Base-by-base conservation (phyloP, 1,140 invertebrate species). In the Drosophila equinoxialis region DNA sequence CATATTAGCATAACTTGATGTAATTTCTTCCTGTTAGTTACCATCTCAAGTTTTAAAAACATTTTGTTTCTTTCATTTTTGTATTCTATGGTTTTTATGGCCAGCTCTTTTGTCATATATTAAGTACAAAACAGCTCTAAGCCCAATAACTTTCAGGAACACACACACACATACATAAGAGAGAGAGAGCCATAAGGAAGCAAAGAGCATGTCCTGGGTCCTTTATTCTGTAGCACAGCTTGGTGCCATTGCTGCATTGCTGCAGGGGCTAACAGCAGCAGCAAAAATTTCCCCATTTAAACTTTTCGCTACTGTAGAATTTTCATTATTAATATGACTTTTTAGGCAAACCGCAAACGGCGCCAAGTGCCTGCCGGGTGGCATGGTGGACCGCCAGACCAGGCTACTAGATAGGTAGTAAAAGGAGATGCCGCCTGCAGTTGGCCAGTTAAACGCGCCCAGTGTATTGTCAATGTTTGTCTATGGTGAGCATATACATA, bases 321-420 rank as follows among this genome's bases (percentile, higher is more conserved):
- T 87, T 87, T 87, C 84, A 87, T 87, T 87, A 87, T 87, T 87
- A 87, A 87, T 87, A 89, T 83, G 79, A 87, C 79, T 87, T 87
- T 86, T 87, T 87, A 83, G 83, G 83, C 83, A 71, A 74, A 67
- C 74, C 68, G 81, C 81, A 86, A 86, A 74, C 77, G 81, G 77
- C 79, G 65, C 78, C 68, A 71, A 60, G 71, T 69, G 74, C 63
- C 62, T 48, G 66, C 61, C 68, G 64, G 45, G 67, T 55, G 62
- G 64, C 20, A 45, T 39, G 39, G 54, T 37, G 45, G 45, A 20
- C 54, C 20, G 57, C 30, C 35, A 57, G 55, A 51, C 45, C 20
- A 51, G 37, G 35, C 10, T 11, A 13, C 37, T 2, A 30, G 20
- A 0, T 30, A 23, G 17, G 17, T 23, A 1, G 8, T 20, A 23